Base-by-base conservation (phyloP, 2,888 invertebrate genomes). In the Petrolisthes cinctipes region DNA sequence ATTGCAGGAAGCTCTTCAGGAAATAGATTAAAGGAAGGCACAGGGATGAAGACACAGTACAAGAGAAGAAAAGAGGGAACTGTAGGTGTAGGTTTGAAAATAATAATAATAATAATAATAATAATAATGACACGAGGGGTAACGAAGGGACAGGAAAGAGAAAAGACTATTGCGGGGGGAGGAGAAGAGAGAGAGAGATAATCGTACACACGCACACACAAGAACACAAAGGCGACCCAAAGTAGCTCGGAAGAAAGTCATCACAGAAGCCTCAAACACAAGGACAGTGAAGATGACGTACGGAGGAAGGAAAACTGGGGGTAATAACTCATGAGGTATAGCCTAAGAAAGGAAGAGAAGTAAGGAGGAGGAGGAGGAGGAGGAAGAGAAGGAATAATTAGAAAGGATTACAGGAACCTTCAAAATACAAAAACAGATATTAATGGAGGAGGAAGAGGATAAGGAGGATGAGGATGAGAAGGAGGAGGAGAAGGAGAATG, bases 301-400 rank as follows among this genome's bases (percentile, higher is more conserved):
- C 3, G n/a, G 23, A 17, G n/a, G 11, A n/a, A 71, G n/a, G n/a
- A 4, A 71, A 23, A n/a, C 20, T 9, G 14, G 23, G 23, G n/a
- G 23, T 6, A 7, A n/a, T 14, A 71, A 23, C 7, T 61, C 7
- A 61, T 14, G n/a, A 71, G 5, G 9, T 3, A 17, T 71, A 23
- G 71, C 3, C 6, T 37, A n/a, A 68, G 68, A n/a, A 68, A n/a
- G 68, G n/a, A 68, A 5, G 14, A 68, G n/a, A 68, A 4, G 78
- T 51, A 53, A 78, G 51, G 81, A 81, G 81, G 66, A 66, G 23
- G 81, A 23, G 37, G 66, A 53, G n/a, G 68, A 56, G 14, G 68
- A 20, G 37, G 68, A 53, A 68, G 82, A 61, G 51, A 17, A 51
- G 66, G 82, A 37, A 66, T n/a, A 66, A 61, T 9, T 37, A 37